phyloP scores from a whole-genome alignment of 2,888 invertebrate species.

The Polia nebulosa region DNA sequence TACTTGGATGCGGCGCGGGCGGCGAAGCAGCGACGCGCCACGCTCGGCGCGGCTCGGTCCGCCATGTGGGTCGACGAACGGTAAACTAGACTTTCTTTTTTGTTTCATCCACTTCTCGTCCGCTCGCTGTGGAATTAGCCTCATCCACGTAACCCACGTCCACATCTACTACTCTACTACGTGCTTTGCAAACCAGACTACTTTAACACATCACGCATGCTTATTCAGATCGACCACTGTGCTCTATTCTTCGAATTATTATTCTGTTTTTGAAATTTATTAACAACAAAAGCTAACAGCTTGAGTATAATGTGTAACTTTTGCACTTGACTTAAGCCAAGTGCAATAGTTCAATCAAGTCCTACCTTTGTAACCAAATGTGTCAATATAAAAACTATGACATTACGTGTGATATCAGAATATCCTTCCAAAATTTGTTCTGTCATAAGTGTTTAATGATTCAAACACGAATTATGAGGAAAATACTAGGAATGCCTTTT shows the following conservation, averaged over 20 bases:
- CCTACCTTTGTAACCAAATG: slow-evolving; percentile 12
- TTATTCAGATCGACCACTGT: slow-evolving; percentile 23
- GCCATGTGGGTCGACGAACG: slow-evolving; percentile 88
- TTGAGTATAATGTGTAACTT: too few species aligned
- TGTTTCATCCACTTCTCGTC: slow-evolving; percentile 76
- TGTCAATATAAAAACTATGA: slow-evolving; percentile 16
- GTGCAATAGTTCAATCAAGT: slow-evolving; percentile 29
- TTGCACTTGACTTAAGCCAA: slow-evolving; percentile 22
- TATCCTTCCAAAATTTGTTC: neutral
- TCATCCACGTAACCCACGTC: slow-evolving; percentile 65
- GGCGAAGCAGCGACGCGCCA: slow-evolving; percentile 55
- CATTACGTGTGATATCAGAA: neutral
- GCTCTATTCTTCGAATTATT: slow-evolving; percentile 17
- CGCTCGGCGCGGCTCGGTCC: slow-evolving; percentile 46
- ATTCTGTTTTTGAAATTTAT: slow-evolving; percentile 15
- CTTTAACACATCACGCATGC: slow-evolving; percentile 22
- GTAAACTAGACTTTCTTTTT: slow-evolving; percentile 88
- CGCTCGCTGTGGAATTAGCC: slow-evolving; percentile 58
- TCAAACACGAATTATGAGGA: neutral
- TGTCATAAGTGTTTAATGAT: neutral
- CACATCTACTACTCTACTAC: slow-evolving; percentile 34
- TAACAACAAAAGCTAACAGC: too few species aligned
- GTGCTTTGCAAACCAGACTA: slow-evolving; percentile 47
- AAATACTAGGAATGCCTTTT: neutral
- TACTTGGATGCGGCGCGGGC: slow-evolving; percentile 59